These are phyloP conservation scores for Hydrochoerus hydrochaeris DNA, from an alignment of 2,113 vertebrate species.

Conservation along the genomic window DNA sequence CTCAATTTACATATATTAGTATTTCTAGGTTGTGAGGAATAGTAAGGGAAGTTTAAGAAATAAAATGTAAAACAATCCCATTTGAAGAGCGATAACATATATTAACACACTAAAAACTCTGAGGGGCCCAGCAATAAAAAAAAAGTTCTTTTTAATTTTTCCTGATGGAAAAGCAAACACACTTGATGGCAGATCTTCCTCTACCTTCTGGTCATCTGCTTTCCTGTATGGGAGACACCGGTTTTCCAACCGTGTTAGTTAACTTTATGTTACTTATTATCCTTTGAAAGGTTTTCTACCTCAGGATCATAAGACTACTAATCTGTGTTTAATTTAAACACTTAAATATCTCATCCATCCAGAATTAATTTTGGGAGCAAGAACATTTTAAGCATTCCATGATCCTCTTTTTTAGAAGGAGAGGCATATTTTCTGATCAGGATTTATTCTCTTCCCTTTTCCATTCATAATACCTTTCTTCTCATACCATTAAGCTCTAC, in stretches of 20 bases:
- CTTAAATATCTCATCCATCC: constrained; percentile 5
- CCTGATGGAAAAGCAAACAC: not conserved
- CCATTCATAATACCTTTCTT: not conserved
- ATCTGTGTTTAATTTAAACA: not conserved
- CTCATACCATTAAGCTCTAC: not conserved
- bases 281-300: not conserved
- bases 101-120: not conserved
- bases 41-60: not conserved
- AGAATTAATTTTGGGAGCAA: constrained; percentile 30
- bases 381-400: not conserved
- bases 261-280: not conserved
- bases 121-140: not conserved
- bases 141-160: not conserved
- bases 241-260: not conserved
- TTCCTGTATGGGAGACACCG: not conserved
- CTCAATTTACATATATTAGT: not conserved
- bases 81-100: not conserved
- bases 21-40: not conserved
- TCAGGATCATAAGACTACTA: not conserved
- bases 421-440: not conserved
- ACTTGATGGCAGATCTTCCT: not conserved
- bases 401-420: not conserved
- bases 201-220: accelerated
- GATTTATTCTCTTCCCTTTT: not conserved
- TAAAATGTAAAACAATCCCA: not conserved